These are phyloP conservation scores for Oncorhynchus masou DNA, from an alignment of 2,113 vertebrate genomes.

Conservation along the genomic window DNA sequence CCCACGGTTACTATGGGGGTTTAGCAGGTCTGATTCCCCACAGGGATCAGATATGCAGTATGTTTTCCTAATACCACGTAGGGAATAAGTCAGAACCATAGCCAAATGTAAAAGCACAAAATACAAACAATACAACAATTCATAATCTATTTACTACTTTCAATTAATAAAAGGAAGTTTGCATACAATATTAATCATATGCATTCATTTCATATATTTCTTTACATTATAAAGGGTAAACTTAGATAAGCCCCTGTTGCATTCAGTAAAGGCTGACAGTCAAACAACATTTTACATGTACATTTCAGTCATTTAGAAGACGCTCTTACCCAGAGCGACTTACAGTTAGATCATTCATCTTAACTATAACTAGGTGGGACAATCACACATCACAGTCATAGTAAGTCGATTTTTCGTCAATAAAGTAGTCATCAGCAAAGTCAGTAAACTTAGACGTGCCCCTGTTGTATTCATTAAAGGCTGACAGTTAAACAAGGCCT, in stretches of 20 bases:
- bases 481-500: constrained; percentile 51
- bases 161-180: background rate
- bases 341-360: no score
- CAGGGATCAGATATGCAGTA: constrained; percentile 35
- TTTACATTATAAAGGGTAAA: background rate
- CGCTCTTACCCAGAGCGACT: no score
- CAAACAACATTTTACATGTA: no score
- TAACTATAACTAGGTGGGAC: no score
- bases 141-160: background rate
- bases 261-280: constrained; percentile 3
- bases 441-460: constrained; percentile 18
- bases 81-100: background rate
- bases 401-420: no score
- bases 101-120: no score
- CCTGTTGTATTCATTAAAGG: constrained; percentile 31
- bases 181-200: background rate
- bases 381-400: no score
- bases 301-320: no score
- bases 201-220: background rate
- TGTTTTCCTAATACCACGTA: background rate
- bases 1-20: constrained; percentile 58
- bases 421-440: no score
- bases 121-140: background rate
- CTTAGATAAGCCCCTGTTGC: constrained; percentile 37
- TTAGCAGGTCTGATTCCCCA: constrained; percentile 29